Evolutionary conservation across 2,113 vertebrate genomes (phyloP).

Genomic region (Epinephelus lanceolatus): DNA sequence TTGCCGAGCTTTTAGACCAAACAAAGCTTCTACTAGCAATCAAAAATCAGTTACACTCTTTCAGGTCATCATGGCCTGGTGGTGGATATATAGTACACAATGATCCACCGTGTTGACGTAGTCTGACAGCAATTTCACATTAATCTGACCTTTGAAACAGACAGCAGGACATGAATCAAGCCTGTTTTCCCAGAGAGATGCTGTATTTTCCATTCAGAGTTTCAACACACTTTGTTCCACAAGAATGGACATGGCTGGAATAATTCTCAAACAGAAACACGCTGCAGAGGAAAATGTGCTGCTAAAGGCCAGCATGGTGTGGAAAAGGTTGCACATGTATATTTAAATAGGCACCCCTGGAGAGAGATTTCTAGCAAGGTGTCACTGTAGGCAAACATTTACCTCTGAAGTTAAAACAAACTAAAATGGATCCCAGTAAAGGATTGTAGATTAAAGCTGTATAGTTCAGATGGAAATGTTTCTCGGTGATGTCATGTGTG

Average conservation of each 20-base stretch:
- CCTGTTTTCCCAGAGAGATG: slow-evolving; percentile 33
- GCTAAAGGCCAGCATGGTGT: slow-evolving; percentile 32
- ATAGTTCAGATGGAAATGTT: slow-evolving; percentile 8
- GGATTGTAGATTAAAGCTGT: neutral
- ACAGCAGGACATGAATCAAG: slow-evolving; percentile 29
- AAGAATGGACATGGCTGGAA: slow-evolving; percentile 19
- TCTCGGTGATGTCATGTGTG: slow-evolving; percentile 38
- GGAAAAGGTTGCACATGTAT: slow-evolving; percentile 48
- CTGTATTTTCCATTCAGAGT: slow-evolving; percentile 32
- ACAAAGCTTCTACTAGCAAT: neutral
- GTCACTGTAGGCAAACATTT: slow-evolving; percentile 1
- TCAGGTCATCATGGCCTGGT: slow-evolving; percentile 37
- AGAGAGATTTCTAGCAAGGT: slow-evolving; percentile 1
- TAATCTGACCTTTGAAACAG: slow-evolving; percentile 21
- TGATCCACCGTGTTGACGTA: neutral
- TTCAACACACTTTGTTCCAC: slow-evolving; percentile 20
- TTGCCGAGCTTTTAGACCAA: neutral
- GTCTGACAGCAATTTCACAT: slow-evolving; percentile 12
- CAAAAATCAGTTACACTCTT: neutral
- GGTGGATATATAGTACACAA: neutral
- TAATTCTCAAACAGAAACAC: slow-evolving; percentile 15
- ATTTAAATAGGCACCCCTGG: slow-evolving; percentile 24
- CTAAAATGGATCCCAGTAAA: no score
- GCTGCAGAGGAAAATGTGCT: slow-evolving; percentile 21
- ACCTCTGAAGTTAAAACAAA: neutral